Evolutionary conservation across 1,140 invertebrate genomes (phyloP).

Genomic region (Whitmania pigra): DNA sequence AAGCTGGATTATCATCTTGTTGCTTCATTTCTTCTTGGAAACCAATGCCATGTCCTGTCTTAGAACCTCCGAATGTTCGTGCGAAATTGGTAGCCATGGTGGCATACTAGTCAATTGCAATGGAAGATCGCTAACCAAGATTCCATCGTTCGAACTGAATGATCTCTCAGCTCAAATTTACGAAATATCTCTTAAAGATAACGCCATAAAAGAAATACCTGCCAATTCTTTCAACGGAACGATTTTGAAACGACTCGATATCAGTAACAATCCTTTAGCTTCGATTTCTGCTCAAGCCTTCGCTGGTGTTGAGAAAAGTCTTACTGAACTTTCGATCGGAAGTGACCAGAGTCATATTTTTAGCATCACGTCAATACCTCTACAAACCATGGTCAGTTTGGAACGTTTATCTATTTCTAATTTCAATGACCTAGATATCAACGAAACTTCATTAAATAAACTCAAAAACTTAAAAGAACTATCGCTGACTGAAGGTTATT

Average conservation of each 20-base stretch:
- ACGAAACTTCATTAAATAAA: neutral
- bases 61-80: too few relatives aligned
- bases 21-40: too few relatives aligned
- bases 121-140: too few relatives aligned
- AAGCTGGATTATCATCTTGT: too few relatives aligned
- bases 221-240: conserved; percentile 10
- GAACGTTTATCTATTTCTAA: neutral
- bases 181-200: conserved; percentile 7
- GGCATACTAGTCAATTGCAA: too few relatives aligned
- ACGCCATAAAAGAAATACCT: neutral
- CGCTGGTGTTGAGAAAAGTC: neutral
- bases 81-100: too few relatives aligned
- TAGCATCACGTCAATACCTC: neutral
- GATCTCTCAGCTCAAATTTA: too few relatives aligned
- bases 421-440: neutral
- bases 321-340: neutral
- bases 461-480: conserved; percentile 12
- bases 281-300: neutral
- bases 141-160: too few relatives aligned
- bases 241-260: neutral
- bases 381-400: neutral
- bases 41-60: too few relatives aligned
- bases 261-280: neutral
- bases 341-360: neutral
- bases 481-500: neutral